Evolutionary conservation across 1,140 invertebrate genomes (phyloP), one percentile per base, ranked within the genome.

Genomic region (Arion vulgaris): DNA sequence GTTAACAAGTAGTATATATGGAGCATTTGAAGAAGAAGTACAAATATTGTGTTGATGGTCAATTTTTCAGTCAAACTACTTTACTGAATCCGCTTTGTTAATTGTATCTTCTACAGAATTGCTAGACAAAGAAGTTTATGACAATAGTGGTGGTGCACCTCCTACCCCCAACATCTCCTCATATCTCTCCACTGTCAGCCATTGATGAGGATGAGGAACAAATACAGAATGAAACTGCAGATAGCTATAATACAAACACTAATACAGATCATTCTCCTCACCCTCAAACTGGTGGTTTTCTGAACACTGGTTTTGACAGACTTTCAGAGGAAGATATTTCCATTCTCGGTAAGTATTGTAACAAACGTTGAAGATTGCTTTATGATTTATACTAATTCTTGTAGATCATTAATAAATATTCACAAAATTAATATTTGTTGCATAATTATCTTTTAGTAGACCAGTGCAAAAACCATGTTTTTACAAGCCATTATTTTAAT

Each of bases 191-290:
- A 84, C 62, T 66, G n/a, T 66, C n/a, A 17, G 86, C 87, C 62
- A 91, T 92, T 28, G 83, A 85, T 26, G 90, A 92, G 62, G 90
- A 90, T 82, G 89, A 90, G 51, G 90, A 91, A 86, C 62, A 81
- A 23, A 69, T 71, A 32, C 32, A 81, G 71, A 26, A 84, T 87
- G 28, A 85, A 78, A 23, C 41, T 51, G 1, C 80, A 84, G 45
- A 80, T 74, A n/a, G 69, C 80, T 5, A 68, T 80, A 57, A 57
- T 45, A 19, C 41, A 74, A 53, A 84, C 80, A 32, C 74, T 78
- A 11, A 62, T 75, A 15, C 36, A 76, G 73, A 45, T 45, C 39
- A 32, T n/a, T 32, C n/a, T 4, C n/a, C 0, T 49, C 28, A 72
- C 41, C 7, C 23, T 66, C n/a, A 66, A 66, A 7, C 28, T 13